Base-by-base conservation (phyloP, 2,797 vertebrate species). In the Peromyscus eremicus region DNA sequence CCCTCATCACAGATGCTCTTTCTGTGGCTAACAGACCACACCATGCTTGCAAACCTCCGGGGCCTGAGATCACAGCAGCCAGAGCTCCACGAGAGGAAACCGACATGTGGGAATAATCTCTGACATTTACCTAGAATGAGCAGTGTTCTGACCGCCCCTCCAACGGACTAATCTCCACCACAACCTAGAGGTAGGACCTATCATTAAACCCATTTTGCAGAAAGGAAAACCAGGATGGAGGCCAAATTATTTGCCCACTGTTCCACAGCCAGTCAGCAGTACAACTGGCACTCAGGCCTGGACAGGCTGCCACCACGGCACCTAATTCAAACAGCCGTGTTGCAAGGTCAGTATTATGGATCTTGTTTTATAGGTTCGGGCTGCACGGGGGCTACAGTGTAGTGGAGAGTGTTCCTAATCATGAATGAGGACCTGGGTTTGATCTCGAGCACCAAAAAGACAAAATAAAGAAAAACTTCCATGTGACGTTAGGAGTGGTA, bases 251-350 rank as follows among this genome's bases (percentile, higher is more conserved):
- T 95, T 89, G 79, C n/a, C 43, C 88, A 80, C 0, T 46, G 40
- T 83, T 82, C 70, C 12, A 55, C 25, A 91, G 46, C 11, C 32
- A 60, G 25, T 84, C 77, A 73, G 37, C 29, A 17, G 52, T 57
- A 88, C 43, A 86, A 62, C 8, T 12, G 43, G 52, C 43, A 62
- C 88, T 94, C 81, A 40, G 90, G 77, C 21, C 11, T 12, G 86
- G 66, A 64, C 13, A 77, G 14, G 37, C 32, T 64, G 52, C 86
- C 62, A 77, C n/a, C 34, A 40, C 46, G 29, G 55, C 32, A n/a
- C 71, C 92, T 83, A 96, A 77, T 79, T 17, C 49, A 94, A 87
- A 88, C 16, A 83, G 37, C 77, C 52, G 19, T 52, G 49, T 23
- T 79, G 16, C 19, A 88, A 60, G 14, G 17, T 71, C 32, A 2